Conservation (phyloP, 2,888 invertebrate species). For the Caenorhabditis drosophilae region DNA sequence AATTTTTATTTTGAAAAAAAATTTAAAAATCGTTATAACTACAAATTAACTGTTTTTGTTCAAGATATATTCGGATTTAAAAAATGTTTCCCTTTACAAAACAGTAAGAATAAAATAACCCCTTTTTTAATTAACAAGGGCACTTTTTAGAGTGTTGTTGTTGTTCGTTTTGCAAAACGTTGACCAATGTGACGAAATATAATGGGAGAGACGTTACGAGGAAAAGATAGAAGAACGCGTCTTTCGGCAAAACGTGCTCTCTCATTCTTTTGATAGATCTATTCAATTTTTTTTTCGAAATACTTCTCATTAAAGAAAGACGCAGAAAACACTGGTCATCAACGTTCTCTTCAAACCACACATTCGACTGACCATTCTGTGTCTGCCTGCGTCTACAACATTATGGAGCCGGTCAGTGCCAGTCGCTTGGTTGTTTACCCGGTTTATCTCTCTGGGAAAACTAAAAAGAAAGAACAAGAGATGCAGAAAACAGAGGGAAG, state of each 20-base stretch:
- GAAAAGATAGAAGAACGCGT: constrained; percentile 30
- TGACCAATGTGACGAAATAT: too few species aligned
- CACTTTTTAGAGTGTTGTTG: neutral
- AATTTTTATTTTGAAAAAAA: too few species aligned
- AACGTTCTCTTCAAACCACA: constrained; percentile 14
- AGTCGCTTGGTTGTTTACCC: constrained; percentile 42
- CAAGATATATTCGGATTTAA: too few species aligned
- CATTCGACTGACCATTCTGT: constrained; percentile 39
- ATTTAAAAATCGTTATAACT: too few species aligned
- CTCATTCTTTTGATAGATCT: too few species aligned
- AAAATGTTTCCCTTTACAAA: too few species aligned
- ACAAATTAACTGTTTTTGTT: too few species aligned
- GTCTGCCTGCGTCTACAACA: constrained; percentile 29
- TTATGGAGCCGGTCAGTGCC: constrained; percentile 42
- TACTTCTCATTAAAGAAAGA: neutral
- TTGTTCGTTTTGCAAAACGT: neutral
- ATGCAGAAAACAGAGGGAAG: constrained; percentile 12
- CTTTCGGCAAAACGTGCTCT: constrained; percentile 39
- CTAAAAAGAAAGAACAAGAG: constrained; percentile 15
- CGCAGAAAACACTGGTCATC: constrained; percentile 6
- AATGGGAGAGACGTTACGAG: constrained; percentile 9
- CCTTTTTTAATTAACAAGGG: too few species aligned
- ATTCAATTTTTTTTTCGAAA: neutral
- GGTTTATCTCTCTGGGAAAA: constrained; percentile 35
- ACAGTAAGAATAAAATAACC: too few species aligned